Evolutionary conservation across 2,113 vertebrate genomes (phyloP), one percentile per base, ranked within the genome.

Genomic region (Aptenodytes patagonicus): DNA sequence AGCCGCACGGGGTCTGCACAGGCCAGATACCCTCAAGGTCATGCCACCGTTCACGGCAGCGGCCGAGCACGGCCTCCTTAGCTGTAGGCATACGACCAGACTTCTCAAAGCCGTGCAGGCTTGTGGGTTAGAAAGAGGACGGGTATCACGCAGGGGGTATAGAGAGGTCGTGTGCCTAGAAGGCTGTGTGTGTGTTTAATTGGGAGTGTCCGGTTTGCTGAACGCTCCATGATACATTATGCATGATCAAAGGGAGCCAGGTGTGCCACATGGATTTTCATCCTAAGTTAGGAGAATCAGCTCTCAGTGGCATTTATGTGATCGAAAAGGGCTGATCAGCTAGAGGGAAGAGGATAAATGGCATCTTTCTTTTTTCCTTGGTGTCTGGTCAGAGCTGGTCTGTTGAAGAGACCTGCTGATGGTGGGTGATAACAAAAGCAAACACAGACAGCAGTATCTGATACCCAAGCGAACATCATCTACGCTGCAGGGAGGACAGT

Each of bases 161-260:
- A 20, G 11, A n/a, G 61, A 47, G 19, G 32, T 9, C 3, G 1
- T 47, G 36, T 79, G 57, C 78, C 78, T 49, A 8, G 57, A 87
- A 75, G 73, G 69, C 65, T 1, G 0, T 19, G 10, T 47, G 10
- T 47, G 49, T 44, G 16, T 62, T 95, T 70, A 57, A 28, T 7
- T 49, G 79, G 68, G 79, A 93, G 64, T 26, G 42, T 36, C 78
- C 14, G 1, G 36, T 70, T 84, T 87, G 87, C 71, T 38, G 18
- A 71, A 44, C 0, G 0, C 42, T 58, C 54, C 11, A 0, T 11
- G 20, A 31, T 17, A 36, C 0, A 2, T 75, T 60, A 9, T 1
- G 29, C 22, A 4, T 29, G 55, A 83, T 25, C 88, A 83, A 76
- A 69, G 52, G n/a, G 26, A 94, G 38, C 29, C 51, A 32, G 34